Evolutionary conservation across 2,888 invertebrate species (phyloP).

Genomic region (Stictocephala bisonia): DNA sequence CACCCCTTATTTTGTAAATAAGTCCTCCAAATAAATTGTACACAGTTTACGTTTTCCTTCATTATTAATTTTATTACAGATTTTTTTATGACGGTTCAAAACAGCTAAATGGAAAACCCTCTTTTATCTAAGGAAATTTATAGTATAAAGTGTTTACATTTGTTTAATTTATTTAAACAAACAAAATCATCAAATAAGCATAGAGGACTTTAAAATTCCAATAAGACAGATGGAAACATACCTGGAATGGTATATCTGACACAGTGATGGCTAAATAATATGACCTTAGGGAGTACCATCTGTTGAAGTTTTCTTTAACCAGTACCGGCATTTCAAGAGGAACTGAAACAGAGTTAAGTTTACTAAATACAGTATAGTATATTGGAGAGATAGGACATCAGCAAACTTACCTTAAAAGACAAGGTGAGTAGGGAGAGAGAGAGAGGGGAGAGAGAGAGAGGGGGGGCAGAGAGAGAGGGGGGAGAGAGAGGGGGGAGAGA

Average conservation of each 20-base stretch:
- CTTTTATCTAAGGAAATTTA: too few relatives aligned
- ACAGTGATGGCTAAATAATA: constrained; percentile 96
- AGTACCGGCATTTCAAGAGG: constrained; percentile 96
- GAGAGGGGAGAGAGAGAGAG: not conserved
- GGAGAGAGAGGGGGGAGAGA: not conserved
- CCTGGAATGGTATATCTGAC: constrained; percentile 98
- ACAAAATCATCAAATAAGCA: not conserved
- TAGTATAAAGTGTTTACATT: not conserved
- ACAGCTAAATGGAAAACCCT: too few relatives aligned
- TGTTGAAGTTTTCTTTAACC: constrained; percentile 94
- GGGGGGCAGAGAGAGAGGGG: too few relatives aligned
- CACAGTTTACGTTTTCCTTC: too few relatives aligned
- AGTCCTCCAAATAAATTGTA: too few relatives aligned
- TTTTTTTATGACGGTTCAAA: too few relatives aligned
- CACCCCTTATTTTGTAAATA: too few relatives aligned
- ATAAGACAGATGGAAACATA: constrained; percentile 64
- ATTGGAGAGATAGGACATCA: not conserved
- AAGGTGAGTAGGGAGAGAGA: not conserved
- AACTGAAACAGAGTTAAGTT: constrained; percentile 71
- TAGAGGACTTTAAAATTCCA: not conserved
- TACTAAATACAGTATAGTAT: too few relatives aligned
- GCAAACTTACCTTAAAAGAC: too few relatives aligned
- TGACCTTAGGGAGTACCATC: constrained; percentile 95
- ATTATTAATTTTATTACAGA: too few relatives aligned
- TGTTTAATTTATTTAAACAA: too few relatives aligned